Evolutionary conservation across 1,140 invertebrate species (phyloP), one percentile per base, ranked within the genome.

Genomic region (Panagrolaimus sp.): DNA sequence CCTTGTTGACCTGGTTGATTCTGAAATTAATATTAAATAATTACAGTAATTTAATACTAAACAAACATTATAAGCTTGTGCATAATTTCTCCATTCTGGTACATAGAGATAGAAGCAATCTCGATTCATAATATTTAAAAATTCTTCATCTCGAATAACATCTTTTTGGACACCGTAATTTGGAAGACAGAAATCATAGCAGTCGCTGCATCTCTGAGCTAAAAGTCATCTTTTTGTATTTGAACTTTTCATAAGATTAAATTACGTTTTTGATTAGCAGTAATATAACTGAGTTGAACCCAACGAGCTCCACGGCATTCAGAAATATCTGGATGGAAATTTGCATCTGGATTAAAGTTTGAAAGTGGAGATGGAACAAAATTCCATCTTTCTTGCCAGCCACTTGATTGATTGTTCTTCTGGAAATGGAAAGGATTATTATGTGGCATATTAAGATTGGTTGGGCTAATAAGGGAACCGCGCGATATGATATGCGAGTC

Each of bases 21-120:
- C 31, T 38, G 7, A 38, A 48, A 48, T 4, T 4, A 23, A 0
- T 25, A 16, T 27, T 27, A 57, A 1, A 4, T 2, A n/a, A 57
- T 57, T 16, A 25, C 9, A 5, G 20, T 25, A 57, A 57, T 25
- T 25, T 0, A n/a, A n/a, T n/a, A 2, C 0, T 16, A 9, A 57
- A 57, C 13, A 53, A 57, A 57, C 51, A n/a, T 16, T 16, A 57
- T 66, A 72, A 11, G 72, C 71, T 63, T 80, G 78, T 5, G 73
- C 69, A 48, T 67, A 77, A n/a, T 67, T 64, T 11, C 79, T 51
- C 79, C 79, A 81, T 57, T 81, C 80, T 0, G 79, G 81, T 31
- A 81, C 77, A 43, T 81, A 81, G 43, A 81, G 65, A 65, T 81
- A 77, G 74, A 81, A 81, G 63, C 79, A 81, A 66, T 78, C 65